Percentiles rank a stretch among this genome's conserved stretches.
These are phyloP conservation scores for Brachirus orientalis DNA, from an alignment of 2,113 vertebrate genomes.

Conservation along the genomic window DNA sequence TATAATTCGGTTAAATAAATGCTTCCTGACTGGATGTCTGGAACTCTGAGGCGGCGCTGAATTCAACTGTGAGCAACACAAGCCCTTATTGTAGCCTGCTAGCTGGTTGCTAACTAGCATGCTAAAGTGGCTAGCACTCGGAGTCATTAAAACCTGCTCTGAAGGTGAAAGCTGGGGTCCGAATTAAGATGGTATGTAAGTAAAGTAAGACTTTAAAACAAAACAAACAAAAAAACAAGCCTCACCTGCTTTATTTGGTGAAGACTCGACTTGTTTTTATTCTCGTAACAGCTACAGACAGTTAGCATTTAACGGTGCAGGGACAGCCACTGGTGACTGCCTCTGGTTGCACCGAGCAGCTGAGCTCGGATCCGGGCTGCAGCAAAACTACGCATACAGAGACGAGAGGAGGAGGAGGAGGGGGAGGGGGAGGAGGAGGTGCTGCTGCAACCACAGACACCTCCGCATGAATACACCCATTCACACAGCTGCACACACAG, in stretches of 20 bases:
- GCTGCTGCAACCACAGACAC: slow-evolving; percentile 42
- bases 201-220: neutral
- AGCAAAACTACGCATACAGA: slow-evolving; percentile 51
- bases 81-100: slow-evolving; percentile 4
- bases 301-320: neutral
- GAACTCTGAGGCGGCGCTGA: neutral
- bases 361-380: slow-evolving; percentile 47
- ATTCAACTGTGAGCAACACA: neutral
- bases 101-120: slow-evolving; percentile 25
- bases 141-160: slow-evolving; percentile 1
- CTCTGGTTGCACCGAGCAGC: slow-evolving; percentile 36
- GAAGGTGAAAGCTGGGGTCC: neutral
- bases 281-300: neutral
- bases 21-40: neutral
- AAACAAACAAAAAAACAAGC: neutral
- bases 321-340: slow-evolving; percentile 7
- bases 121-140: slow-evolving; percentile 36
- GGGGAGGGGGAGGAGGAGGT: slow-evolving; percentile 13
- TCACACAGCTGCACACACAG: slow-evolving; percentile 1
- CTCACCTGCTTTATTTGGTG: slow-evolving; percentile 23
- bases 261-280: neutral
- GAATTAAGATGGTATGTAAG: neutral
- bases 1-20: too few species aligned
- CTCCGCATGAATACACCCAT: slow-evolving; percentile 23
- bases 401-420: neutral